These are phyloP conservation scores for Orchestes rusci DNA, from an alignment of 2,888 invertebrate species.

Conservation along the genomic window DNA sequence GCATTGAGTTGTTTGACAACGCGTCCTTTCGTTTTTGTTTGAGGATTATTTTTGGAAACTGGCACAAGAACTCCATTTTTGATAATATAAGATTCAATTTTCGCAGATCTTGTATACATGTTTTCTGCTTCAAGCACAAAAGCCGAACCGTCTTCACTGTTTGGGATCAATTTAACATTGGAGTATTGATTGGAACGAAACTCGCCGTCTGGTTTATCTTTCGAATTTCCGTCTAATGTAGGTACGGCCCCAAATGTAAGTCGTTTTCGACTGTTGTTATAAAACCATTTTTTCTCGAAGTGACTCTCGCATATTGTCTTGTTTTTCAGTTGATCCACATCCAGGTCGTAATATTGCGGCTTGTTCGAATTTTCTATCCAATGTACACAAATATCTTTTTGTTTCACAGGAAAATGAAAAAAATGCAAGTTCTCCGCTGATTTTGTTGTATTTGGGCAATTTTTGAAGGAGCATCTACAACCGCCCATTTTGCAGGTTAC, in stretches of 20 bases:
- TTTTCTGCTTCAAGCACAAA: conserved; percentile 38
- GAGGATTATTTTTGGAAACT: conserved; percentile 18
- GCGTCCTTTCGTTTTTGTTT: conserved; percentile 3
- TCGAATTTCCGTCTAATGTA: conserved; percentile 42
- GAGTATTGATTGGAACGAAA: conserved; percentile 19
- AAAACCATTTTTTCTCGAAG: conserved; percentile 49
- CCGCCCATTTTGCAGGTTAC: conserved; percentile 60
- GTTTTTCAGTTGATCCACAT: conserved; percentile 53
- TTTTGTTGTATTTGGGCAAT: conserved; percentile 48
- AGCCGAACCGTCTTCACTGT: conserved; percentile 38
- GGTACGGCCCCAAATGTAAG: conserved; percentile 51
- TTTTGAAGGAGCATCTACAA: conserved; percentile 52
- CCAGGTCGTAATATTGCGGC: conserved; percentile 48
- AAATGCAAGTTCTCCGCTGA: conserved; percentile 47
- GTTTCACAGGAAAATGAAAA: conserved; percentile 57
- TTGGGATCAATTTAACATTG: conserved; percentile 30
- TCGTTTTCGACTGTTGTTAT: conserved; percentile 50
- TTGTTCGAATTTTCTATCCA: conserved; percentile 53
- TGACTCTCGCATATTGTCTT: conserved; percentile 56
- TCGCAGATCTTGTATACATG: conserved; percentile 31
- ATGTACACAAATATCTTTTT: conserved; percentile 50
- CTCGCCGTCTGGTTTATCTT: conserved; percentile 15
- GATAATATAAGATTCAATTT: conserved; percentile 37
- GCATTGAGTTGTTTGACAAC: conserved; percentile 19
- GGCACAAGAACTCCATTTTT: conserved; percentile 37